Evolutionary conservation across 2,888 invertebrate species (phyloP).

Genomic region (Pyrochroa serraticornis): DNA sequence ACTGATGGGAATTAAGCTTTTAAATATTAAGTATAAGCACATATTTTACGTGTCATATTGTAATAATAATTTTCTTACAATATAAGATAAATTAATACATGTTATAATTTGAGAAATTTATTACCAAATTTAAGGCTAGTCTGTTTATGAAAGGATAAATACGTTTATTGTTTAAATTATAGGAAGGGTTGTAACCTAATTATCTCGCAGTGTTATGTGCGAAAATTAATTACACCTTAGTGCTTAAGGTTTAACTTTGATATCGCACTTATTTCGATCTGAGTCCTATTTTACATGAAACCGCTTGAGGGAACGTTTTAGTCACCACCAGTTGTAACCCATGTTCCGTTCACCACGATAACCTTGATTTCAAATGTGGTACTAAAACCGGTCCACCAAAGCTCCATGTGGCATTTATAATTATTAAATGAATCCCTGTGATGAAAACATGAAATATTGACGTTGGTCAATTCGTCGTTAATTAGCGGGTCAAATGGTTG

Average conservation of each 20-base stretch:
- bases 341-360: no score
- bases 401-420: slow-evolving; percentile 33
- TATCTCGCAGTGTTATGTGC: slow-evolving; percentile 22
- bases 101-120: slow-evolving; percentile 15
- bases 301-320: neutral
- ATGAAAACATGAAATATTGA: slow-evolving; percentile 43
- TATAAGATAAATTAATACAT: slow-evolving; percentile 2
- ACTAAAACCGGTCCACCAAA: slow-evolving; percentile 2
- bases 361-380: no score
- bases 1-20: slow-evolving; percentile 28
- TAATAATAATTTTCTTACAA: slow-evolving; percentile 7
- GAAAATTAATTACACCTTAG: slow-evolving; percentile 16
- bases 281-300: slow-evolving; percentile 8
- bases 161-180: slow-evolving; percentile 13
- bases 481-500: slow-evolving; percentile 12
- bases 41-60: slow-evolving; percentile 33
- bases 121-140: slow-evolving; percentile 31
- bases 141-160: slow-evolving; percentile 24
- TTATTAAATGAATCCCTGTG: slow-evolving; percentile 53
- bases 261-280: slow-evolving; percentile 24
- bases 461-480: slow-evolving; percentile 28
- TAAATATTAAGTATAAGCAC: slow-evolving; percentile 35
- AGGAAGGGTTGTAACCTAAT: slow-evolving; percentile 13
- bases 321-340: neutral
- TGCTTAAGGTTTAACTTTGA: slow-evolving; percentile 22